Evolutionary conservation across 2,888 invertebrate species (phyloP).

Genomic region (Monoplex corrugatus): DNA sequence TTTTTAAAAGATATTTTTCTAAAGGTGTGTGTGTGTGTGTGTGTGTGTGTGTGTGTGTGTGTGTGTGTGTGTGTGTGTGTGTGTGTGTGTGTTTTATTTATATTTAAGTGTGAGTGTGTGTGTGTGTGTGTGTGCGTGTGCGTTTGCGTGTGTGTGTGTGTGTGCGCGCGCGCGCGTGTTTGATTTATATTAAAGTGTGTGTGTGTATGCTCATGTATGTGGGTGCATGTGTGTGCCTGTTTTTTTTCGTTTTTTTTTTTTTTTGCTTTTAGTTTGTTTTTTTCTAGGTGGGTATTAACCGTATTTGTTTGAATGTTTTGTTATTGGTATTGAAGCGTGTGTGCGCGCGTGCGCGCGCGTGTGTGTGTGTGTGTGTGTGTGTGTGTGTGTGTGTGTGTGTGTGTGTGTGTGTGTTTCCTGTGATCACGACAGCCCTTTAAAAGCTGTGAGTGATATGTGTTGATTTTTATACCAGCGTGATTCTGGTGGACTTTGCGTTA

Average conservation of each 20-base stretch:
- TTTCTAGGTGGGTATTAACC: too few relatives aligned
- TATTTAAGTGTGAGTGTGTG: not conserved
- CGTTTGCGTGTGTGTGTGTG: constrained; percentile 31
- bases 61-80: not conserved
- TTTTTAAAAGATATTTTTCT: too few relatives aligned
- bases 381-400: not conserved
- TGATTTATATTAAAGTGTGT: not conserved
- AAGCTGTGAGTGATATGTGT: too few relatives aligned
- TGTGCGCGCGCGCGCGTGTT: not conserved
- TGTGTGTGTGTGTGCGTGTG: constrained; percentile 37
- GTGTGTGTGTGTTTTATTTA: not conserved
- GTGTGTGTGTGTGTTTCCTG: too few relatives aligned
- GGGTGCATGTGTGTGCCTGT: not conserved
- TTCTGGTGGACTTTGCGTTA: too few relatives aligned
- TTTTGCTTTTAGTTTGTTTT: too few relatives aligned
- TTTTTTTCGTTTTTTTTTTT: too few relatives aligned
- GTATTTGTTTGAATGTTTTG: too few relatives aligned
- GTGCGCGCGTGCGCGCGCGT: not conserved
- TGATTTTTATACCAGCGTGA: too few relatives aligned
- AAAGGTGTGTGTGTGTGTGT: not conserved
- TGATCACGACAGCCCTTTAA: too few relatives aligned
- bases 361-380: not conserved
- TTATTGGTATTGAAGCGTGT: not conserved
- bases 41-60: not conserved
- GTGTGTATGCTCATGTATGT: not conserved